Evolutionary conservation across 2,888 invertebrate species (phyloP), one percentile per base, ranked within the genome.

Genomic region (Lagria hirta): DNA sequence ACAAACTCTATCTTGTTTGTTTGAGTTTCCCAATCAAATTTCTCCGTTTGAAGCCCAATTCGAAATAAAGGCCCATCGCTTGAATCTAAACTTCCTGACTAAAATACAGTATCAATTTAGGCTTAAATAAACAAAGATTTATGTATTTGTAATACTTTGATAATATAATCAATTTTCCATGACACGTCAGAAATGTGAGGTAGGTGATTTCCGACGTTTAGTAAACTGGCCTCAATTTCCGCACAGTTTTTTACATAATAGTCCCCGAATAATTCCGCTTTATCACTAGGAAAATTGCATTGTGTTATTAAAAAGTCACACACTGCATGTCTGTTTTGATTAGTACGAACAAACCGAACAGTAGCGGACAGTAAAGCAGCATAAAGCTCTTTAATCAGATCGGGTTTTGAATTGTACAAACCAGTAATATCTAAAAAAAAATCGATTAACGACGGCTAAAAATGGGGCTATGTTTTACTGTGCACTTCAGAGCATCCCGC

Each of bases 131-230:
- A 36, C 3, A 22, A 37, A 6, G 8, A 32, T 5, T 20, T 32
- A 12, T 21, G 6, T 12, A 14, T 4, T 6, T n/a, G n/a, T 7
- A 22, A 3, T 27, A 71, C 71, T 57, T 71, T 70, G 15, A 70
- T 58, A 14, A 70, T 57, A 48, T 68, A 77, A 66, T 80, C 79
- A n/a, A 80, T 69, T 61, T 79, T 80, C 80, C 80, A 81, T 47
- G 78, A 75, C 1, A 77, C 75, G 52, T 80, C 80, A 2, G 74
- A 73, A 40, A 80, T 73, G 55, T 78, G 78, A 0, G 79, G 78
- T 47, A 78, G 64, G 51, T 68, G 62, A 21, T 49, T 60, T 3
- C 70, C 70, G 36, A 71, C 65, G 51, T 65, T 66, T 15, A 69
- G 58, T 18, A 72, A 54, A 22, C 60, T 47, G 14, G 62, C 57